A percentile compares a stretch with the other conserved stretches of the same genome.
Evolutionary conservation across 2,113 vertebrate species (phyloP).

Genomic region (Atrichornis clamosus): DNA sequence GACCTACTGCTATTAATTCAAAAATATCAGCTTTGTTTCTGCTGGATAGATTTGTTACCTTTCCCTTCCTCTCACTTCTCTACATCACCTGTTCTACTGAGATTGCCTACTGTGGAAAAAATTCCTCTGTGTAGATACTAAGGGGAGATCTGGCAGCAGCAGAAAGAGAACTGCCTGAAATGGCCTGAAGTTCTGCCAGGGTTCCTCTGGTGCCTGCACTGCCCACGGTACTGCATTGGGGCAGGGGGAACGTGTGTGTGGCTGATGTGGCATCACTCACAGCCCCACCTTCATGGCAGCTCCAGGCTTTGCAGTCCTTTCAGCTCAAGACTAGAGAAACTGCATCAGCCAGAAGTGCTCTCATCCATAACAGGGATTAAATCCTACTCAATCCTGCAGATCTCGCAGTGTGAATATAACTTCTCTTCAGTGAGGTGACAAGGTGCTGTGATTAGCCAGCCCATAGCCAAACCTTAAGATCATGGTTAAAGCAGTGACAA

Average conservation of each 20-base stretch:
- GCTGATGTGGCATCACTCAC: neutral
- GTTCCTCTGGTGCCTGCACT: neutral
- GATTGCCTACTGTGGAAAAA: conserved; percentile 20
- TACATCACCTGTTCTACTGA: neutral
- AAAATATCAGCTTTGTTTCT: conserved; percentile 25
- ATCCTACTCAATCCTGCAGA: neutral
- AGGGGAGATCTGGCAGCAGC: neutral
- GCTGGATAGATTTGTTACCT: neutral
- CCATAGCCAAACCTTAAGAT: neutral
- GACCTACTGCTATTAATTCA: conserved; percentile 21
- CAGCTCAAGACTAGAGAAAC: neutral
- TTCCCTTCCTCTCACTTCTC: neutral
- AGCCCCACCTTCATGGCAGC: neutral
- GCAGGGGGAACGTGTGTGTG: neutral
- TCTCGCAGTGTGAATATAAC: neutral
- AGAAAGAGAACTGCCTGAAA: neutral
- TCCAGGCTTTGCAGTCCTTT: neutral
- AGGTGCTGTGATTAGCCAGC: neutral
- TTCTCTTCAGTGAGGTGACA: fast-evolving
- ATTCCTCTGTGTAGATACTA: neutral
- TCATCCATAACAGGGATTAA: neutral
- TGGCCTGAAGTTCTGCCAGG: neutral
- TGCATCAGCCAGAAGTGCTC: neutral
- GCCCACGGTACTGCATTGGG: neutral
- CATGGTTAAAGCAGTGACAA: neutral